phyloP scores from a whole-genome alignment of 2,888 invertebrate species.

The Biston stratarius region DNA sequence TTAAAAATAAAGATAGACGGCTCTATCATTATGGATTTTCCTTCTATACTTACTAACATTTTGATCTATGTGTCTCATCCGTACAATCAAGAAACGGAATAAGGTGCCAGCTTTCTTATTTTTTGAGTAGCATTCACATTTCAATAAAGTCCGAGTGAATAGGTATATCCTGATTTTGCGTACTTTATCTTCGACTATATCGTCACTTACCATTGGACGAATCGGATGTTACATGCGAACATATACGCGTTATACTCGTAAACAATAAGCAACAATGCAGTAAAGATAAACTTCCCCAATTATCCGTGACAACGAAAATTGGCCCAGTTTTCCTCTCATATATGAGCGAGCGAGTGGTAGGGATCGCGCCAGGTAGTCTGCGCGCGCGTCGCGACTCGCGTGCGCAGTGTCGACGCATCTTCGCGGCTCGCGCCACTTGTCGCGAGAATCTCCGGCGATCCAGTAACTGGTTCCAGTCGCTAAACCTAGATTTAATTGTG shows the following conservation, averaged over 20 bases:
- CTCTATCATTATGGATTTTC: too few relatives aligned
- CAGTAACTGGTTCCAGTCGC: neutral
- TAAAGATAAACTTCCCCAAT: neutral
- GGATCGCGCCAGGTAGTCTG: constrained; percentile 20
- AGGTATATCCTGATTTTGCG: too few relatives aligned
- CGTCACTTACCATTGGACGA: too few relatives aligned
- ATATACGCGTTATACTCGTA: neutral
- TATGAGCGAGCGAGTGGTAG: constrained; percentile 19
- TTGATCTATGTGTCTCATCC: too few relatives aligned
- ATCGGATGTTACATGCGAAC: too few relatives aligned
- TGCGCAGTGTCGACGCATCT: constrained; percentile 20
- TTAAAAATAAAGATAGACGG: too few relatives aligned
- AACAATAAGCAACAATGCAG: neutral
- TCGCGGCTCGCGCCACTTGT: constrained; percentile 6
- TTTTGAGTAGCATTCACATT: too few relatives aligned
- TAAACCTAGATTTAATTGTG: constrained; percentile 1
- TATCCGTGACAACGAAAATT: constrained; percentile 13
- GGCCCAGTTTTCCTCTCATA: constrained; percentile 16
- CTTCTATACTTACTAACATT: too few relatives aligned
- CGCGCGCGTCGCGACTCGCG: constrained; percentile 24
- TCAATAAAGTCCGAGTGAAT: too few relatives aligned
- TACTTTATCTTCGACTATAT: too few relatives aligned
- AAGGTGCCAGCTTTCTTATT: too few relatives aligned
- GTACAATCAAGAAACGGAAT: too few relatives aligned
- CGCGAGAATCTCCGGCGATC: neutral